Conservation (phyloP, 2,113 vertebrate genomes). For the Leiothrix lutea region DNA sequence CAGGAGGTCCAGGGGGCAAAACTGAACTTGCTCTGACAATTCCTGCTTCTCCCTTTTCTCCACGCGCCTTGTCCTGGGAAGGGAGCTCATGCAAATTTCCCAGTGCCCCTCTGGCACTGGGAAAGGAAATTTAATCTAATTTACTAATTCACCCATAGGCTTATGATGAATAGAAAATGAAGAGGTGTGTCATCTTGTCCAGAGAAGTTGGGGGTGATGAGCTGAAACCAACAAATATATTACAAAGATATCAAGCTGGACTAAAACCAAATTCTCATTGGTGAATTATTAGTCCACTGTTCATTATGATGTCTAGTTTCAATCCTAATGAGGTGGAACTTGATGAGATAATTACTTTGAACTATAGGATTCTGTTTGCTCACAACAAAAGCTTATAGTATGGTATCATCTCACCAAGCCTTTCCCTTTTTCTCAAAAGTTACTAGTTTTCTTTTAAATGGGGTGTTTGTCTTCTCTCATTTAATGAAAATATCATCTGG, state of each 20-base stretch:
- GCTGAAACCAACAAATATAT: slow-evolving; percentile 49
- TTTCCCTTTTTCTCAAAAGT: slow-evolving; percentile 50
- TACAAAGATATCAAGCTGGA: slow-evolving; percentile 55
- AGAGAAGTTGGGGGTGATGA: slow-evolving; percentile 41
- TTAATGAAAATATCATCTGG: slow-evolving; percentile 25
- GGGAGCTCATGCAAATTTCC: slow-evolving; percentile 57
- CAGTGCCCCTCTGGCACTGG: slow-evolving; percentile 56
- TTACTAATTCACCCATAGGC: slow-evolving; percentile 30
- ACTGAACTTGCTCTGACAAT: slow-evolving; percentile 55
- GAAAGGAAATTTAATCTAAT: slow-evolving; percentile 58
- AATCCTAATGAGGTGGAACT: slow-evolving; percentile 72
- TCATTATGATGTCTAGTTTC: slow-evolving; percentile 58
- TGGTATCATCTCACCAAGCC: slow-evolving; percentile 51
- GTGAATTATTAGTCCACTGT: slow-evolving; percentile 64
- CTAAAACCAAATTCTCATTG: slow-evolving; percentile 42
- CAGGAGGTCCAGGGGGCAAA: slow-evolving; percentile 50
- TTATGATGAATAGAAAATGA: slow-evolving; percentile 42
- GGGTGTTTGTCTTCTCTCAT: slow-evolving; percentile 45
- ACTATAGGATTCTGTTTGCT: slow-evolving; percentile 70
- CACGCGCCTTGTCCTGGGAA: not conserved
- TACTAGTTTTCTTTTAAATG: slow-evolving; percentile 54
- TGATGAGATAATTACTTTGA: slow-evolving; percentile 72
- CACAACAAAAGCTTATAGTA: slow-evolving; percentile 63
- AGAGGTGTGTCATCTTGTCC: slow-evolving; percentile 42
- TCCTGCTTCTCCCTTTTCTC: slow-evolving; percentile 32